Conservation (phyloP, 2,113 vertebrate genomes). For the Microcebus tavaratra region DNA sequence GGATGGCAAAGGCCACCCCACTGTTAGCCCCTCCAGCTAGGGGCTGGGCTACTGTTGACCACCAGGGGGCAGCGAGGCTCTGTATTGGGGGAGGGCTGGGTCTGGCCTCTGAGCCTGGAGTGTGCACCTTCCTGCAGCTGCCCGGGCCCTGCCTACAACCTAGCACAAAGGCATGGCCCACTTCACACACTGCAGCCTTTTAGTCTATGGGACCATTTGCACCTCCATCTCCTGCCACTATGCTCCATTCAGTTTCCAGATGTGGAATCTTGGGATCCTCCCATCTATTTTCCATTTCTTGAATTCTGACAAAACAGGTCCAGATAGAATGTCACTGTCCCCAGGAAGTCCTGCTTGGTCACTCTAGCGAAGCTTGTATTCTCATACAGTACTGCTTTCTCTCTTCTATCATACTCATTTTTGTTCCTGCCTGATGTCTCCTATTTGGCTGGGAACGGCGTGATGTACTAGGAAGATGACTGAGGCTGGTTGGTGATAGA, state of each 20-base stretch:
- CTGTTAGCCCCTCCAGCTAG: neutral
- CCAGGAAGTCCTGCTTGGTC: neutral
- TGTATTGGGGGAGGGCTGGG: too few species aligned
- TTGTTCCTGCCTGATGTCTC: neutral
- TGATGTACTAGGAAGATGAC: neutral
- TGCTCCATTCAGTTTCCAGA: neutral
- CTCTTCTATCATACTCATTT: neutral
- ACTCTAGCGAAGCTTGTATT: neutral
- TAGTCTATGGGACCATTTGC: neutral
- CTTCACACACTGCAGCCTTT: neutral
- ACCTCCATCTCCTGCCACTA: neutral
- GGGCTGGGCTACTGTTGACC: neutral
- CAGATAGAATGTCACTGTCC: neutral
- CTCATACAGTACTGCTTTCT: neutral
- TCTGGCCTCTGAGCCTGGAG: neutral
- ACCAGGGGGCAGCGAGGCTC: neutral
- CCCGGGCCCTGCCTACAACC: neutral
- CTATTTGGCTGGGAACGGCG: neutral
- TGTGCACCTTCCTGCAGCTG: neutral
- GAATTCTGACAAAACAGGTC: neutral
- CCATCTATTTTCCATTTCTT: neutral
- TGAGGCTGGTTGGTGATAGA: neutral
- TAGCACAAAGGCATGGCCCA: neutral
- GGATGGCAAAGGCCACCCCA: neutral
- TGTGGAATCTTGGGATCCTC: neutral